These are phyloP conservation scores for Julus scandinavius DNA, from an alignment of 2,888 invertebrate genomes.

Conservation along the genomic window DNA sequence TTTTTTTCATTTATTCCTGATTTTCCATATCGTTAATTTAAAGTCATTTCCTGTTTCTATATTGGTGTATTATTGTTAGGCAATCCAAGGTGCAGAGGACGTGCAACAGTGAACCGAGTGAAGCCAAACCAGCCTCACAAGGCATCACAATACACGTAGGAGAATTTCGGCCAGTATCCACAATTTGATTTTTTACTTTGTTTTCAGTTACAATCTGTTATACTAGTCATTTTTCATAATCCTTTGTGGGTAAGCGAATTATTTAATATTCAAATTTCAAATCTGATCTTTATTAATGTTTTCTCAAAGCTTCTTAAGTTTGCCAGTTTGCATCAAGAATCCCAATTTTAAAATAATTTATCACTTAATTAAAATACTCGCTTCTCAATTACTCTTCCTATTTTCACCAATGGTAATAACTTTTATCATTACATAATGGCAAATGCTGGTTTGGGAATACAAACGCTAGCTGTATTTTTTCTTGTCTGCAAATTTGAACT, in stretches of 20 bases:
- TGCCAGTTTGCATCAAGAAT: neutral
- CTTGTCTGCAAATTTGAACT: neutral
- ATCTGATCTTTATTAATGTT: neutral
- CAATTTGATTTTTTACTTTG: neutral
- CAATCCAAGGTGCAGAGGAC: neutral
- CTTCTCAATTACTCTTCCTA: neutral
- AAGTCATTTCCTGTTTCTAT: neutral
- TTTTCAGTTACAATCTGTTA: neutral
- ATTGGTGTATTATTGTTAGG: neutral
- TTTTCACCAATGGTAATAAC: neutral
- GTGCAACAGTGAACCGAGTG: neutral
- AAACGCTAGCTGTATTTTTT: neutral
- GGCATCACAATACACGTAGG: constrained; percentile 1
- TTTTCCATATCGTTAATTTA: neutral
- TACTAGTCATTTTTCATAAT: too few relatives aligned
- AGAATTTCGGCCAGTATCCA: neutral
- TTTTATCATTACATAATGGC: neutral
- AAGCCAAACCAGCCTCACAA: neutral
- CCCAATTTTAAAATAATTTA: neutral
- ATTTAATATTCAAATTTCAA: too few relatives aligned
- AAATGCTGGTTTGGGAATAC: neutral
- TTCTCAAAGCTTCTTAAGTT: neutral
- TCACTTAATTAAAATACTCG: neutral
- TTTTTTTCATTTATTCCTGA: neutral
- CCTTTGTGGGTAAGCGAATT: too few relatives aligned